Conservation (phyloP, 1,140 invertebrate genomes). For the Pogonus chalceus region DNA sequence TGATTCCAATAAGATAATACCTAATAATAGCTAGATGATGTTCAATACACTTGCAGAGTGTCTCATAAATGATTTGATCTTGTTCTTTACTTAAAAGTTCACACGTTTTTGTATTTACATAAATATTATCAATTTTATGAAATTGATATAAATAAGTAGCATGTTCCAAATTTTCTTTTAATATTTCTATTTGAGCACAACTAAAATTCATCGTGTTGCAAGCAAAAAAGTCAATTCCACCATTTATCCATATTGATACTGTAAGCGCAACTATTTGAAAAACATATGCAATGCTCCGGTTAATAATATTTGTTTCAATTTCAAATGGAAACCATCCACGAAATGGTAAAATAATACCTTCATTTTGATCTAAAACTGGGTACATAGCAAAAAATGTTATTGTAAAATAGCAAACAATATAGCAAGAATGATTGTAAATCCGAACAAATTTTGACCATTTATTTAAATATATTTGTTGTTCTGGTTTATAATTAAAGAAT, state of each 20-base stretch:
- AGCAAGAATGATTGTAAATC: neutral
- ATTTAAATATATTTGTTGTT: neutral
- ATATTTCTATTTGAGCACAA: constrained; percentile 2
- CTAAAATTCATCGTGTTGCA: neutral
- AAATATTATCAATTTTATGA: no score
- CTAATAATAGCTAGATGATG: neutral
- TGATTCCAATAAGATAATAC: neutral
- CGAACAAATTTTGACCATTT: neutral
- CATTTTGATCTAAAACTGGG: neutral
- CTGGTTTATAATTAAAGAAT: neutral
- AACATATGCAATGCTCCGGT: neutral
- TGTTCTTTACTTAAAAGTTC: neutral
- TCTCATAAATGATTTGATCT: neutral
- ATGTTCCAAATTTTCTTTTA: constrained; percentile 1
- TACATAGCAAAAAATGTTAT: neutral
- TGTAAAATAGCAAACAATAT: neutral
- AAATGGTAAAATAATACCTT: neutral
- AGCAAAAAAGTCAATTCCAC: neutral
- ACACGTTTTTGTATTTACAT: neutral
- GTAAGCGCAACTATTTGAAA: neutral
- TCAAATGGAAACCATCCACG: constrained; percentile 2
- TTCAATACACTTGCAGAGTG: neutral
- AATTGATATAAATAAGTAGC: neutral
- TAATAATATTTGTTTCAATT: neutral
- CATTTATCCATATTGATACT: neutral